Evolutionary conservation across 2,797 vertebrate genomes (phyloP).

Genomic region (Borostomias antarcticus): DNA sequence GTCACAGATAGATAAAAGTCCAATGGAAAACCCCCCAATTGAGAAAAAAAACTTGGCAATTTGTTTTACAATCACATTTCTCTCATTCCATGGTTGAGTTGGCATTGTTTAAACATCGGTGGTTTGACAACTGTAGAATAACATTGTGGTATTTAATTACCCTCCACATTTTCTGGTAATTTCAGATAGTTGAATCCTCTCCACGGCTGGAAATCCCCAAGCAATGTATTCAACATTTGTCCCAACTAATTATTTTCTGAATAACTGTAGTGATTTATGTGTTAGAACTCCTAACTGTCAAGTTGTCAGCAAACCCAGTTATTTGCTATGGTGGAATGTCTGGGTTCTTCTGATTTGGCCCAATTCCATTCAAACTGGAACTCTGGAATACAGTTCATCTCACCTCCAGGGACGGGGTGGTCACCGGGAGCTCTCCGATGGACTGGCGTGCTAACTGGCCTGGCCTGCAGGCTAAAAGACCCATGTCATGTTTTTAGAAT

Average conservation of each 20-base stretch:
- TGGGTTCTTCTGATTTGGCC: neutral
- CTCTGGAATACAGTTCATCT: neutral
- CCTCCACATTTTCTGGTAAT: neutral
- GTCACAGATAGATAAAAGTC: neutral
- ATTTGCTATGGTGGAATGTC: constrained; percentile 11
- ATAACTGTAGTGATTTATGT: constrained; percentile 16
- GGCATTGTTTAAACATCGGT: neutral
- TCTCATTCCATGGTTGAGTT: neutral
- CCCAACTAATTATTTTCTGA: neutral
- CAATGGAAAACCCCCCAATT: neutral
- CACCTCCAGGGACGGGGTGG: neutral
- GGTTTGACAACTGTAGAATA: neutral
- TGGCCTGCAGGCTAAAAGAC: neutral
- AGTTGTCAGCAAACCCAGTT: constrained; percentile 13
- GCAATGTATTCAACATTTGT: constrained; percentile 17
- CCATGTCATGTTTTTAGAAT: no score
- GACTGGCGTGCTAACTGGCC: no score
- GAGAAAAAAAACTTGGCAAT: neutral
- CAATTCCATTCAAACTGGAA: neutral
- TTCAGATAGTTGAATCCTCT: constrained; percentile 3
- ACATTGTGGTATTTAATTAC: neutral
- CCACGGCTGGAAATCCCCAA: constrained; percentile 6
- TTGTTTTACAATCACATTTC: constrained; percentile 5
- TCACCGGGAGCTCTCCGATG: no score
- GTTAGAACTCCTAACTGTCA: neutral